A percentile compares a stretch with the other conserved stretches of the same genome.
phyloP scores from a whole-genome alignment of 1,140 invertebrate species.

The Hyposmocoma kahamanoa region DNA sequence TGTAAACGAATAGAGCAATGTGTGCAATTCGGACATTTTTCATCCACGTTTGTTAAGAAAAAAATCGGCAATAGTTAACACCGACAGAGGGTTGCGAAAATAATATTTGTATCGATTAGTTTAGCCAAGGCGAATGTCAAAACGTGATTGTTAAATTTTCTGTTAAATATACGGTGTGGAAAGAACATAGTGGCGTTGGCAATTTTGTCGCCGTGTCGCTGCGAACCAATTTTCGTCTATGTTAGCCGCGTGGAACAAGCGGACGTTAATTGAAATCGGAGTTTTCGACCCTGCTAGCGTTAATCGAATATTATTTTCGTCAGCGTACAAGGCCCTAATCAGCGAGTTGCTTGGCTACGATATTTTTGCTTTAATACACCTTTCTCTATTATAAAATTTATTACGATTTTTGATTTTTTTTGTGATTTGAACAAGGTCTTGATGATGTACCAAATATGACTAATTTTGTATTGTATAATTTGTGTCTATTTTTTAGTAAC shows the following conservation, averaged over 20 bases:
- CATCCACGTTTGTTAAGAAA: slow-evolving; percentile 25
- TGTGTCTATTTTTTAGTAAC: too few species aligned
- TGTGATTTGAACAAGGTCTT: too few species aligned
- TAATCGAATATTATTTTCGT: slow-evolving; percentile 17
- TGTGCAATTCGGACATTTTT: slow-evolving; percentile 31
- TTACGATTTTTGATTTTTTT: too few species aligned
- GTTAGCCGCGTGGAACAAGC: slow-evolving; percentile 38
- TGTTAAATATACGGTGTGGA: neutral
- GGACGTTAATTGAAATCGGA: slow-evolving; percentile 57
- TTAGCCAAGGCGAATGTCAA: too few species aligned
- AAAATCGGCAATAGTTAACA: slow-evolving; percentile 21
- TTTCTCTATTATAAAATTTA: too few species aligned
- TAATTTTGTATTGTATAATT: too few species aligned
- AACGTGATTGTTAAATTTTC: too few species aligned
- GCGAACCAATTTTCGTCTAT: slow-evolving; percentile 36
- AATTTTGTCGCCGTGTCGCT: slow-evolving; percentile 50
- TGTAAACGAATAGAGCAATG: too few species aligned
- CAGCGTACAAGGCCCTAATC: neutral
- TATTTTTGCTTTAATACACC: too few species aligned
- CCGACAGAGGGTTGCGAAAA: neutral
- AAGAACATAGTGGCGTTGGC: slow-evolving; percentile 20
- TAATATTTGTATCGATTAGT: too few species aligned
- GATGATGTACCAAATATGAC: too few species aligned
- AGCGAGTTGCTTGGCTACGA: too few species aligned
- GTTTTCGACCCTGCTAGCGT: slow-evolving; percentile 31